A percentile compares a stretch with the other conserved stretches of the same genome.
phyloP scores from a whole-genome alignment of 2,113 vertebrate species.

The Uropsilus gracilis region DNA sequence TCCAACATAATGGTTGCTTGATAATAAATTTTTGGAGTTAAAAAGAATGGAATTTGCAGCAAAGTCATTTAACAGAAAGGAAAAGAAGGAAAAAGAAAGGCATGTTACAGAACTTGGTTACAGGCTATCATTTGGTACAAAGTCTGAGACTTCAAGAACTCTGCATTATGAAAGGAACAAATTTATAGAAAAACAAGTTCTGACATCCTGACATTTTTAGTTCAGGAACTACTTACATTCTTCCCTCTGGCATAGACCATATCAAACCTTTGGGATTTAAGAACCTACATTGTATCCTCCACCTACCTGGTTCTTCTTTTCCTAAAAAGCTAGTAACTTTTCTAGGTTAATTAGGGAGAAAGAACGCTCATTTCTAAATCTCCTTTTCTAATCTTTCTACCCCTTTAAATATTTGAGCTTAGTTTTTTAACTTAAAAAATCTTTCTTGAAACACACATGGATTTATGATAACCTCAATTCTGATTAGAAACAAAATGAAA shows the following conservation, averaged over 20 bases:
- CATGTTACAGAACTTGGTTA: background rate
- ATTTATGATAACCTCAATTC: conserved; percentile 10
- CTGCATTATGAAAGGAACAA: background rate
- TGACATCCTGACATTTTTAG: background rate
- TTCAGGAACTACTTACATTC: background rate
- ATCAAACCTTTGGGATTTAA: background rate
- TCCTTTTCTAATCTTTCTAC: conserved; percentile 18
- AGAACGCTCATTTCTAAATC: background rate
- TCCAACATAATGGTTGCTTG: background rate
- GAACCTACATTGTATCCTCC: background rate
- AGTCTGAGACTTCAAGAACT: background rate
- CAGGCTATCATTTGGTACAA: background rate
- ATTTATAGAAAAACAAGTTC: background rate
- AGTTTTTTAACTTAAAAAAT: conserved; percentile 12
- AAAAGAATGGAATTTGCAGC: background rate
- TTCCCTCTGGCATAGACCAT: background rate
- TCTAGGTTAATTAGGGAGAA: background rate
- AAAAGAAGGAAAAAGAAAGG: background rate
- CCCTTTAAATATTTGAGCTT: conserved; percentile 29
- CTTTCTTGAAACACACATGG: background rate
- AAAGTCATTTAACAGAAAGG: background rate
- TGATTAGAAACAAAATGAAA: background rate
- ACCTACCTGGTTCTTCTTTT: background rate
- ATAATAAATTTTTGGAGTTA: background rate
- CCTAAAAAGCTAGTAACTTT: background rate